Conservation (phyloP, 2,113 vertebrate species). For the Cathartes aura region DNA sequence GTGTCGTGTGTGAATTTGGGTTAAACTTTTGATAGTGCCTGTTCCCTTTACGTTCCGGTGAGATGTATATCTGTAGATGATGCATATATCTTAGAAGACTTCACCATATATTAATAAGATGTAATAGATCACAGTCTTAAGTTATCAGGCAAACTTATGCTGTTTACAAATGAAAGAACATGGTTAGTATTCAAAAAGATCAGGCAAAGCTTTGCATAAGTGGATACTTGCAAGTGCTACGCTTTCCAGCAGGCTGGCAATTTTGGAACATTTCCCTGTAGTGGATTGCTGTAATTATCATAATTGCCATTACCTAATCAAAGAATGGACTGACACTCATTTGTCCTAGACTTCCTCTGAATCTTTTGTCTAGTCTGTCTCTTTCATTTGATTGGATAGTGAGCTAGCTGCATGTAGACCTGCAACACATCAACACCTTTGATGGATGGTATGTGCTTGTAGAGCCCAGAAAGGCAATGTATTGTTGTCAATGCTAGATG, state of each 20-base stretch:
- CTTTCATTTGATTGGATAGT: neutral
- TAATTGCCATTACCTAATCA: constrained; percentile 43
- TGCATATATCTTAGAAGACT: neutral
- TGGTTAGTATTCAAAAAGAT: neutral
- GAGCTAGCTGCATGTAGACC: neutral
- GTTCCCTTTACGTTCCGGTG: neutral
- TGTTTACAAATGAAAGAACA: neutral
- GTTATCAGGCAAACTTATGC: neutral
- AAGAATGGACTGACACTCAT: neutral
- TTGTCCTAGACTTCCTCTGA: neutral
- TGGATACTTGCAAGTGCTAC: neutral
- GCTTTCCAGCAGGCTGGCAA: neutral
- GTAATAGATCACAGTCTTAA: neutral
- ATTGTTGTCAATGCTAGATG: neutral
- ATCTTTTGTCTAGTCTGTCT: neutral
- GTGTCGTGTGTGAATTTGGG: neutral
- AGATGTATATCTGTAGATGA: neutral
- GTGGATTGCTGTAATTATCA: constrained; percentile 39
- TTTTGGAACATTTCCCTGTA: constrained; percentile 27
- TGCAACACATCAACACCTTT: neutral
- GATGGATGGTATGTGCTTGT: neutral
- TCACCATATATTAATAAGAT: neutral
- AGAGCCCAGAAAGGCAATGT: neutral
- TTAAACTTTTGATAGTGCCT: neutral
- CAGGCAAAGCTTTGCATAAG: neutral